Conservation (phyloP, 2,113 vertebrate genomes). For the Ancistrus triradiatus region DNA sequence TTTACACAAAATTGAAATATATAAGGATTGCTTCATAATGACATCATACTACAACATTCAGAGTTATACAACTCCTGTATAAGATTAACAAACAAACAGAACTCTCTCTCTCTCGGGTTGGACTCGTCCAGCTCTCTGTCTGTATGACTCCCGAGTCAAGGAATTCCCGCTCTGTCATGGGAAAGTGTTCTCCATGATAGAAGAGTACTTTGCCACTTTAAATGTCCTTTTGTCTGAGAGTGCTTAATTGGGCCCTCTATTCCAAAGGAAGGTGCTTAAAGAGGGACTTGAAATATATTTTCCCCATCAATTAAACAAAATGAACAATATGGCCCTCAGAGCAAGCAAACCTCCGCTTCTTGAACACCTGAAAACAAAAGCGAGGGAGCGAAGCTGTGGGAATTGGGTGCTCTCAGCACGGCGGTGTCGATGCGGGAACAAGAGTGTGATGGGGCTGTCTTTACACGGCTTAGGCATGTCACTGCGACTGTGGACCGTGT, state of each 20-base stretch:
- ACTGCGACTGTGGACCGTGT: constrained; percentile 46
- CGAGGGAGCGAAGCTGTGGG: constrained; percentile 30
- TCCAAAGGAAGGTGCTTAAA: constrained; percentile 53
- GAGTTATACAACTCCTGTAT: too few relatives aligned
- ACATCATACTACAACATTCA: too few relatives aligned
- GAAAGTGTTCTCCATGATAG: constrained; percentile 47
- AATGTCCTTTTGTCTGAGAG: constrained; percentile 52
- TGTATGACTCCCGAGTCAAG: constrained; percentile 52
- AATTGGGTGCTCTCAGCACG: constrained; percentile 26
- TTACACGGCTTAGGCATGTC: constrained; percentile 53
- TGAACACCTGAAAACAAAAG: constrained; percentile 36
- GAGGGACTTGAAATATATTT: constrained; percentile 51
- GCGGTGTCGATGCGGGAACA: constrained; percentile 30
- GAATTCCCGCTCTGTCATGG: constrained; percentile 58
- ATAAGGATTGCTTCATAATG: too few relatives aligned
- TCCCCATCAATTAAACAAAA: constrained; percentile 45
- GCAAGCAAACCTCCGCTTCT: constrained; percentile 33
- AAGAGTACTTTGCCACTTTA: constrained; percentile 49
- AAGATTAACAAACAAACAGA: too few relatives aligned
- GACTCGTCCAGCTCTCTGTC: constrained; percentile 21
- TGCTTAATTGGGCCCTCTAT: constrained; percentile 52
- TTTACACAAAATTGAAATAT: too few relatives aligned
- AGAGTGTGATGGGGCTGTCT: constrained; percentile 42
- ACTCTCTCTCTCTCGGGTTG: constrained; percentile 6
- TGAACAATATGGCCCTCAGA: constrained; percentile 43